Base-by-base conservation (phyloP, 2,797 vertebrate genomes). In the Tragelaphus eurycerus region DNA sequence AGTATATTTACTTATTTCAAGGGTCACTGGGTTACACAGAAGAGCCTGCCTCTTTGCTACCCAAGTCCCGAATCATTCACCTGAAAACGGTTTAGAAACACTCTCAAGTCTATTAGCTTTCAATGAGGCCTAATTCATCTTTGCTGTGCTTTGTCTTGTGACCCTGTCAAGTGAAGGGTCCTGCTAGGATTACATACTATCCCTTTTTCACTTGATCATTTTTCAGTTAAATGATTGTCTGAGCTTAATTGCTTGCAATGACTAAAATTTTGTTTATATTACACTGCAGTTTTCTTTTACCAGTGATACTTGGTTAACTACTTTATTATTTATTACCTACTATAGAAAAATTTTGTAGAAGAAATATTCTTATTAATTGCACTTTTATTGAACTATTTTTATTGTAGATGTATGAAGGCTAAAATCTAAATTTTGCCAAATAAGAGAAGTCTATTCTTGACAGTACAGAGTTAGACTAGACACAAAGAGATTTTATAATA, bases 221-320 rank as follows among this genome's bases (percentile, higher is more conserved):
- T 96, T 96, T 95, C 89, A 82, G 82, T 93, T 98, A 95, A 97
- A 29, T 74, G 82, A 96, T 89, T 90, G 34, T 95, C 85, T 97
- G 34, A 6, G 5, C 59, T 94, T 97, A 93, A 93, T 89, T 94
- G 60, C 34, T 52, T 86, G 29, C 78, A 92, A n/a, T 89, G 59
- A 95, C 86, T 93, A 83, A 97, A 98, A 93, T 13, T 81, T 46
- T 97, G 67, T 85, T 93, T 93, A 54, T 74, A 84, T 95, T 95
- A 93, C 50, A 64, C n/a, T 59, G 55, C 1, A 94, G 85, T 96
- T 93, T 95, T 95, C 57, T 92, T 87, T 87, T 84, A 46, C 85
- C 38, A 94, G 19, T 85, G 52, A 74, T 57, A 83, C 3, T 60
- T 79, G 10, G 25, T 71, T 94, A 93, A 87, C 12, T 89, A 52